Base-by-base conservation (phyloP, 2,888 invertebrate genomes). In the Congeria kusceri region DNA sequence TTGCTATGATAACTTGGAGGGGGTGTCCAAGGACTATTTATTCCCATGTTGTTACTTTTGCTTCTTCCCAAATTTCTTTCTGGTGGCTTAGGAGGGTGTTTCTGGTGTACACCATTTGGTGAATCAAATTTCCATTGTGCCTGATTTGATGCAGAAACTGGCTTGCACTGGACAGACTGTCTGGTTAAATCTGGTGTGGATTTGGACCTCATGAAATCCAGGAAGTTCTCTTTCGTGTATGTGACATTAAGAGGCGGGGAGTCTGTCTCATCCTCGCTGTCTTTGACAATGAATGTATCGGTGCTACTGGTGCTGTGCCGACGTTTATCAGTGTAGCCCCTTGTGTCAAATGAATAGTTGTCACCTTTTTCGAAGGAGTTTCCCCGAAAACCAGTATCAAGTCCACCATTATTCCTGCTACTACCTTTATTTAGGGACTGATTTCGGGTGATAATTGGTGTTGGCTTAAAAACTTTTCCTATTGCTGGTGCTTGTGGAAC, bases 211-310 rank as follows among this genome's bases (percentile, higher is more conserved):
- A 53, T 5, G 1, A 5, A 23, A 20, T 25, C 53, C 3, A 53
- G 1, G 25, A 53, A 53, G 23, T 53, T 20, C 18, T 25, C 53
- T 25, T 53, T 53, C 9, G 53, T 53, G 25, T 53, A 53, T 20
- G 53, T 53, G 25, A 53, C 13, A 53, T 53, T 53, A 9, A 53
- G 53, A 25, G 53, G 53, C 1, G 53, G 53, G 53, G 9, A 53
- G 18, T 78, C 85, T 15, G 27, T 39, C 23, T 78, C 88, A 46
- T 89, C 87, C 72, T 90, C 90, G 76, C 89, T 89, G 46, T 86
- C 84, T 66, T 89, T 91, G 7, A 90, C 80, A 62, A 91, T 91
- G 67, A 91, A 89, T 23, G 91, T 91, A 44, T 89, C 91, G 3
- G 89, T 88, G 76, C 91, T 91, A 53, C 90, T 88, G 27, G 29